Conservation (phyloP, 1,140 invertebrate genomes). For the Temnothorax nylanderi region DNA sequence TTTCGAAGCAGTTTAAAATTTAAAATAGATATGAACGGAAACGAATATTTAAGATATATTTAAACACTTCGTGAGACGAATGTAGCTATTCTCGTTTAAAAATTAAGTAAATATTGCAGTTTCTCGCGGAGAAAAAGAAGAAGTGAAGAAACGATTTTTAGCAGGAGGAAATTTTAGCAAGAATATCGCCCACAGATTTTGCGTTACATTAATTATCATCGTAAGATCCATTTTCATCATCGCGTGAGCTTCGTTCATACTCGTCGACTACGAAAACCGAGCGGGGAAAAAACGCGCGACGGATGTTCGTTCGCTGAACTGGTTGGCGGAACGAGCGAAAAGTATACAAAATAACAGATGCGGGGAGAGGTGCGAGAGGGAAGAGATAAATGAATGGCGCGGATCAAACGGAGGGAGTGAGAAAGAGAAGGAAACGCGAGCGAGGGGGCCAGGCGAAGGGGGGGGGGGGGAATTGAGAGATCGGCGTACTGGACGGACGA, state of each 20-base stretch:
- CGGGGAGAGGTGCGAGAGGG: neutral
- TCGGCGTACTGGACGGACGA: slow-evolving; percentile 23
- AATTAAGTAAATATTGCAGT: neutral
- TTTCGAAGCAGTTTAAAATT: neutral
- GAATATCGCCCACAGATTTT: neutral
- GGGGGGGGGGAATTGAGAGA: neutral
- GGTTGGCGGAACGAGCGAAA: slow-evolving; percentile 27
- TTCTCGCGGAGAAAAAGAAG: neutral
- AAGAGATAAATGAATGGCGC: slow-evolving; percentile 57
- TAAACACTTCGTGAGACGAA: neutral
- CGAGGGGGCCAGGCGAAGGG: neutral
- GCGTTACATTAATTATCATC: slow-evolving; percentile 28
- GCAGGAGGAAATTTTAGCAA: neutral
- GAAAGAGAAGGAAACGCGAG: neutral
- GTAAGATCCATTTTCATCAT: slow-evolving; percentile 12
- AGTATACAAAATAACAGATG: slow-evolving; percentile 50
- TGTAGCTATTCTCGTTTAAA: neutral
- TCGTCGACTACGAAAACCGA: neutral
- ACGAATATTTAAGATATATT: neutral
- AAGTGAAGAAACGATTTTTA: neutral
- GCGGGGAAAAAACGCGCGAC: slow-evolving; percentile 2
- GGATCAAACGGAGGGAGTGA: slow-evolving; percentile 12
- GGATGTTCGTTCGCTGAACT: slow-evolving; percentile 27
- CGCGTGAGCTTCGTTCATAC: slow-evolving; percentile 12
- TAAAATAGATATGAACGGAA: neutral